Evolutionary conservation across 2,888 invertebrate species (phyloP).

Genomic region (Sturmia bella): DNA sequence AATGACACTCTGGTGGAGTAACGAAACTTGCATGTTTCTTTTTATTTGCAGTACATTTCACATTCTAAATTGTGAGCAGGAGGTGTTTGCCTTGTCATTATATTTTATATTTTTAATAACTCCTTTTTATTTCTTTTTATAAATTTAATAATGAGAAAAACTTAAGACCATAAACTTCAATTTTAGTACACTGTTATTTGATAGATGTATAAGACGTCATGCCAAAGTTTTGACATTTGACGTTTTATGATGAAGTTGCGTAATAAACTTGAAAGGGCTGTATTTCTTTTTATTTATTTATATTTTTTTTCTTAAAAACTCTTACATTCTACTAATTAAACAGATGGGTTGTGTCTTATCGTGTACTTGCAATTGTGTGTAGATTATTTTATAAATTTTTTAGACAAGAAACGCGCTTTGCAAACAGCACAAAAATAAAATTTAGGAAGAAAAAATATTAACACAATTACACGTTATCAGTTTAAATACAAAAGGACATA

Average conservation of each 20-base stretch:
- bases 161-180: conserved; percentile 54
- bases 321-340: conserved; percentile 57
- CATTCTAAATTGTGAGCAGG: conserved; percentile 1
- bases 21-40: conserved; percentile 51
- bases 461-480: too few relatives aligned
- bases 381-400: too few relatives aligned
- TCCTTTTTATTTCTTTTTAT: background rate
- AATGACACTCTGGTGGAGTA: conserved; percentile 55
- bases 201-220: conserved; percentile 50
- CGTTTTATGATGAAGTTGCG: conserved; percentile 57
- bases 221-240: conserved; percentile 65
- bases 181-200: conserved; percentile 51
- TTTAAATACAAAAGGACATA: too few relatives aligned
- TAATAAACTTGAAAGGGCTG: conserved; percentile 20
- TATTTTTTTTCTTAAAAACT: background rate
- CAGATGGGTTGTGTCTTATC: conserved; percentile 30
- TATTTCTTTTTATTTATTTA: too few relatives aligned
- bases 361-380: background rate
- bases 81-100: conserved; percentile 7
- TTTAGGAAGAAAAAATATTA: too few relatives aligned
- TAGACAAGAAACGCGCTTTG: too few relatives aligned
- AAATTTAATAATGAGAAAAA: conserved; percentile 19
- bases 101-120: background rate
- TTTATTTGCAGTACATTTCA: background rate
- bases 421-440: too few relatives aligned